phyloP scores from a whole-genome alignment of 2,113 vertebrate genomes.

The Calidris pugnax region DNA sequence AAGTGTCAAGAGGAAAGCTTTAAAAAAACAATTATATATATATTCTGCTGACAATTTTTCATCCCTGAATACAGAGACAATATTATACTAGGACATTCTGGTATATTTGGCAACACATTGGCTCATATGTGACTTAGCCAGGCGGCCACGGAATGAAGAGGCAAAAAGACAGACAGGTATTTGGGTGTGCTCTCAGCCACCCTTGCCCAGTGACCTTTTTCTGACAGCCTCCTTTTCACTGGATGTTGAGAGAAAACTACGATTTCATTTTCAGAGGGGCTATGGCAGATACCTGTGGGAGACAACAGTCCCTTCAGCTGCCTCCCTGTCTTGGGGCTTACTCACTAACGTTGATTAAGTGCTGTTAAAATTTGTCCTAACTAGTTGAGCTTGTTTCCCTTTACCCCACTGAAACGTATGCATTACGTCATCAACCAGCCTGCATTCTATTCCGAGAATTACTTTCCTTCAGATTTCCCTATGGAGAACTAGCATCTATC shows the following conservation, averaged over 20 bases:
- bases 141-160: background rate
- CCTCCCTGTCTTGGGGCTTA: background rate
- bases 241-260: background rate
- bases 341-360: background rate
- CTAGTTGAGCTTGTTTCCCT: background rate
- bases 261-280: background rate
- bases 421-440: background rate
- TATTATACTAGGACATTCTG: background rate
- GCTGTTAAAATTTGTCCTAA: background rate
- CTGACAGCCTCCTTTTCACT: background rate
- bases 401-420: background rate
- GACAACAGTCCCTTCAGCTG: background rate
- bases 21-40: background rate
- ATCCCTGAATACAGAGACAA: background rate
- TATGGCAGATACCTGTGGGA: background rate
- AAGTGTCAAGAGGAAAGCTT: background rate
- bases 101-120: background rate
- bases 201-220: background rate
- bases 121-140: background rate
- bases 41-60: background rate
- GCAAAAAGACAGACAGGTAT: background rate
- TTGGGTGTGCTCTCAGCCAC: background rate
- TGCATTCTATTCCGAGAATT: background rate
- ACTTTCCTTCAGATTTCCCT: slow-evolving; percentile 4
- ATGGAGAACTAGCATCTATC: background rate